Percentiles rank a stretch among this genome's conserved stretches.
Conservation (phyloP, 2,888 invertebrate species). For the Scrobipalpa atriplicella region DNA sequence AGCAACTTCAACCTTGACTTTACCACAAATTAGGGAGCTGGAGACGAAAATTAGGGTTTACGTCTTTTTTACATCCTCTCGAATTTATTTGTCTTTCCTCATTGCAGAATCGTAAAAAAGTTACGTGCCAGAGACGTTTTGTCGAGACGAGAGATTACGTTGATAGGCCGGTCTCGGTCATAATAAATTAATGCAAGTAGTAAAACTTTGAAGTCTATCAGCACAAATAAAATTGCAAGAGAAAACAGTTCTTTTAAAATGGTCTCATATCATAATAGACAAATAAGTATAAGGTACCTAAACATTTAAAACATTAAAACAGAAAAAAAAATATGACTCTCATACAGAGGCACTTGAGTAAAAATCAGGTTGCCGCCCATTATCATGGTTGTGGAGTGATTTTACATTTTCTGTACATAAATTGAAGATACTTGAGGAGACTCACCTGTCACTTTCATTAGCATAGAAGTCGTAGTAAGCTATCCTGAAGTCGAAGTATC, state of each 20-base stretch:
- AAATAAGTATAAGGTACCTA: too few relatives aligned
- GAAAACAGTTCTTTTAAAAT: too few relatives aligned
- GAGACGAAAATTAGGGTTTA: conserved; percentile 8
- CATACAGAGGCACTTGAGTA: too few relatives aligned
- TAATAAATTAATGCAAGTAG: neutral
- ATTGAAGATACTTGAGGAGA: neutral
- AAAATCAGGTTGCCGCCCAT: too few relatives aligned
- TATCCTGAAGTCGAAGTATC: conserved; percentile 91
- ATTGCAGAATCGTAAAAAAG: conserved; percentile 14
- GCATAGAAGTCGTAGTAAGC: conserved; percentile 84
- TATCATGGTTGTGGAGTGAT: too few relatives aligned
- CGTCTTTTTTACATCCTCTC: conserved; percentile 15
- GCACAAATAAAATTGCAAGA: too few relatives aligned
- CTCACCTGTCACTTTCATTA: conserved; percentile 67
- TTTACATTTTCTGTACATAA: too few relatives aligned
- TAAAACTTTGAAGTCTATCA: neutral
- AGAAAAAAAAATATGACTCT: too few relatives aligned
- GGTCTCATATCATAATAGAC: too few relatives aligned
- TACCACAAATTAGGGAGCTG: conserved; percentile 6
- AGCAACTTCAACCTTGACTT: neutral
- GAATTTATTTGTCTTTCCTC: conserved; percentile 15
- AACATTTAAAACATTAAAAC: too few relatives aligned
- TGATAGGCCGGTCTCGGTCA: neutral
- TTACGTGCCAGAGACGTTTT: neutral
- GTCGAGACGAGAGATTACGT: neutral